phyloP scores from a whole-genome alignment of 1,140 invertebrate genomes.

The Gonioctena quinquepunctata region DNA sequence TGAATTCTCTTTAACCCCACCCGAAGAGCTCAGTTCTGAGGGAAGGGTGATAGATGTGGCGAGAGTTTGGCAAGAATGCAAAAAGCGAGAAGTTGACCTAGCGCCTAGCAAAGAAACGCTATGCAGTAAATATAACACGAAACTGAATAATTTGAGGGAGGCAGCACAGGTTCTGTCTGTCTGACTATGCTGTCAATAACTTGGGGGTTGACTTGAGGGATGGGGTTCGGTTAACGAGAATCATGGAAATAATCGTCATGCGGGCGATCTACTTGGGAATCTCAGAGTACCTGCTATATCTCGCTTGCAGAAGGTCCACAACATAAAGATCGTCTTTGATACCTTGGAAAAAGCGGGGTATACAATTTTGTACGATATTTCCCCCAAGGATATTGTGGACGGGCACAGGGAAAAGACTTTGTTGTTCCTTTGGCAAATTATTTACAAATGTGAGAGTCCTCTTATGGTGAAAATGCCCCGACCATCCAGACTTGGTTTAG shows the following conservation, averaged over 20 bases:
- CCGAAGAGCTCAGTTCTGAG: slow-evolving; percentile 63
- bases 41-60: slow-evolving; percentile 65
- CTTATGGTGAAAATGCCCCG: slow-evolving; percentile 68
- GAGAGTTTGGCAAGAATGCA: slow-evolving; percentile 72
- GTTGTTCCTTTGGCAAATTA: slow-evolving; percentile 85
- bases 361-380: slow-evolving; percentile 67
- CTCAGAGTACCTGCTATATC: slow-evolving; percentile 85
- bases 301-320: slow-evolving; percentile 84
- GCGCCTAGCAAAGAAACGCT: slow-evolving; percentile 72
- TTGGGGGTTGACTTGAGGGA: slow-evolving; percentile 75
- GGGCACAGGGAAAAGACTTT: slow-evolving; percentile 88
- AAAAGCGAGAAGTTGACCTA: slow-evolving; percentile 63
- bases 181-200: slow-evolving; percentile 82
- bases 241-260: slow-evolving; percentile 83
- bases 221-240: slow-evolving; percentile 74
- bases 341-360: slow-evolving; percentile 65
- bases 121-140: slow-evolving; percentile 65
- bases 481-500: slow-evolving; percentile 72
- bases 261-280: slow-evolving; percentile 65
- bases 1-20: slow-evolving; percentile 86
- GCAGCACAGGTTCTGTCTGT: slow-evolving; percentile 67
- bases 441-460: slow-evolving; percentile 81
- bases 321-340: slow-evolving; percentile 74
- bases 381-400: slow-evolving; percentile 77
- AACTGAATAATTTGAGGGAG: slow-evolving; percentile 68